Percentiles rank a stretch among this genome's conserved stretches.
These are phyloP conservation scores for Tamias sibiricus DNA, from an alignment of 2,113 vertebrate genomes.

Conservation along the genomic window DNA sequence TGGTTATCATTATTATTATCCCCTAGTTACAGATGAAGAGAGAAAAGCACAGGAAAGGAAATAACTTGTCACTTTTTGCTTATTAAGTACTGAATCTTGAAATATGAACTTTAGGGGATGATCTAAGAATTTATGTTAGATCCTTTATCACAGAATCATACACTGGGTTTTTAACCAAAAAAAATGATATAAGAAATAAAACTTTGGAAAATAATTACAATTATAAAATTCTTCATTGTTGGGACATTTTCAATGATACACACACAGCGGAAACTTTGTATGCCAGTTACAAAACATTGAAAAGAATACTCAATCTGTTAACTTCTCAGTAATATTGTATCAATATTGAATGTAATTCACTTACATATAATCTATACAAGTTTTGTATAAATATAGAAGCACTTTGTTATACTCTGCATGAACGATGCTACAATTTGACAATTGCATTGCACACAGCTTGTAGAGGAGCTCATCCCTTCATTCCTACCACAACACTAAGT, in stretches of 20 bases:
- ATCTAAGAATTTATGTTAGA: neutral
- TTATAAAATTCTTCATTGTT: neutral
- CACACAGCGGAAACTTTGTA: neutral
- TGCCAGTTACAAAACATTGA: neutral
- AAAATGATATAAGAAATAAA: neutral
- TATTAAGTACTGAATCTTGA: neutral
- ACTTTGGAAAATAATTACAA: neutral
- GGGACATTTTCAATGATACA: neutral
- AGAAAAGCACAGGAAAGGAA: neutral
- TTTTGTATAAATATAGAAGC: neutral
- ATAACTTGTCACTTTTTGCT: neutral
- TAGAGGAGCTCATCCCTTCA: neutral
- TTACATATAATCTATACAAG: neutral
- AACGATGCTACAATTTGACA: neutral
- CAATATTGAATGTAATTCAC: too few relatives aligned
- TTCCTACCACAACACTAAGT: neutral
- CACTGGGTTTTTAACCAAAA: neutral
- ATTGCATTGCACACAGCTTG: neutral
- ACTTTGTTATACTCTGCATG: neutral
- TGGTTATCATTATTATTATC: neutral
- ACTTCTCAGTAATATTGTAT: too few relatives aligned
- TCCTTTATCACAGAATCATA: neutral
- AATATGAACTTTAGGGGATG: neutral
- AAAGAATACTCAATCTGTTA: neutral
- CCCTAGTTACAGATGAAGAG: neutral